A percentile compares a stretch with the other conserved stretches of the same genome.
These are phyloP conservation scores for Amiota minor DNA, from an alignment of 2,888 invertebrate genomes.

Conservation along the genomic window DNA sequence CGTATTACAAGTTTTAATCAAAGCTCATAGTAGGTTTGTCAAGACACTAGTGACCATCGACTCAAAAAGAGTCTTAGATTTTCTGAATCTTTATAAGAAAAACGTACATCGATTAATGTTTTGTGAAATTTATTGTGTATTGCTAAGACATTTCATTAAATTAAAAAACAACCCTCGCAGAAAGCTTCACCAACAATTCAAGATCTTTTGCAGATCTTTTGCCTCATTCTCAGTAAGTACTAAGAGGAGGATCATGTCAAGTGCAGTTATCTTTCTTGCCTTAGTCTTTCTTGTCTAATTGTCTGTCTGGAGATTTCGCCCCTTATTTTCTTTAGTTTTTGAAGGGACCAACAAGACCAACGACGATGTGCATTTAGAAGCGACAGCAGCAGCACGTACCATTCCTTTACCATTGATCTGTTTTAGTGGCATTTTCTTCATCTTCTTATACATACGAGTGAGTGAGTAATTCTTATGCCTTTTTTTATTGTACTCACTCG, in stretches of 20 bases:
- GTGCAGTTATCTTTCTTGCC: conserved; percentile 12
- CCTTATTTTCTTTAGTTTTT: background rate
- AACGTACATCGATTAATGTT: no score
- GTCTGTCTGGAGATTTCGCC: background rate
- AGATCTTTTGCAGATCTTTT: background rate
- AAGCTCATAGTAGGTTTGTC: no score
- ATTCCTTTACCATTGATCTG: background rate
- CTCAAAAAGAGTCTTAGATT: background rate
- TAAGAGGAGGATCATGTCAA: conserved; percentile 12
- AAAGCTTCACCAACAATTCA: no score
- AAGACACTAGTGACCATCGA: no score
- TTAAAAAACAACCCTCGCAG: background rate
- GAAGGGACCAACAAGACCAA: no score
- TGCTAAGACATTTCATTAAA: background rate
- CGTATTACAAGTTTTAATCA: no score
- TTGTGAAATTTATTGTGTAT: background rate
- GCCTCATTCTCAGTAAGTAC: background rate
- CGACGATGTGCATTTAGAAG: no score
- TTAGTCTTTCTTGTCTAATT: background rate
- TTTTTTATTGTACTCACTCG: background rate
- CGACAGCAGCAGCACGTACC: no score
- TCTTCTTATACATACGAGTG: background rate
- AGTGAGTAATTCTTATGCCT: background rate
- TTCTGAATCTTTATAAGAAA: background rate
- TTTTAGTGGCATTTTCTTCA: background rate